Conservation (phyloP, 2,888 invertebrate species). For the Formica aserva region DNA sequence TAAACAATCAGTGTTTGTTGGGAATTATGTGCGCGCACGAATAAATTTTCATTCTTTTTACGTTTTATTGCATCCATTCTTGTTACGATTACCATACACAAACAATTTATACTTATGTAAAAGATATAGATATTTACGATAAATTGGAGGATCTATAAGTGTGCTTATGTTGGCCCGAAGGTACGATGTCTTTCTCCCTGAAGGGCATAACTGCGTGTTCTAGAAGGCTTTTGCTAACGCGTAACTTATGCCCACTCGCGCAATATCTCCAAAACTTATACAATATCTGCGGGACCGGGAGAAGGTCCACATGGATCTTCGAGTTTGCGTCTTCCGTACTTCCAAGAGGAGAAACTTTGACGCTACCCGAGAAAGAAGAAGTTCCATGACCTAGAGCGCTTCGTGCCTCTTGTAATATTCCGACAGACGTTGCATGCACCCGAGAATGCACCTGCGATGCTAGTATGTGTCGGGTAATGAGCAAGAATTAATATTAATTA, state of each 20-base stretch:
- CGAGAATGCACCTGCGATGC: not conserved
- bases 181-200: not conserved
- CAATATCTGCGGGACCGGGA: slow-evolving; percentile 57
- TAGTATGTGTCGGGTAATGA: slow-evolving; percentile 26
- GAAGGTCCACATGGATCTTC: slow-evolving; percentile 52
- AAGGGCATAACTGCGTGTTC: slow-evolving; percentile 46
- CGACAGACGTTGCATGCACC: slow-evolving; percentile 17
- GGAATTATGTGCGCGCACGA: not conserved
- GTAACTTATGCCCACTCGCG: slow-evolving; percentile 49
- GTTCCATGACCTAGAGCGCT: slow-evolving; percentile 42
- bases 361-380: slow-evolving; percentile 33
- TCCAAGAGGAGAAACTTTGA: slow-evolving; percentile 47
- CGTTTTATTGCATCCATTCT: too few relatives aligned
- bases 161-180: slow-evolving; percentile 28
- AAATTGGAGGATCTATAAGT: not conserved
- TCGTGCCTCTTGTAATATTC: slow-evolving; percentile 46
- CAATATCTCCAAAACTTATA: slow-evolving; percentile 66
- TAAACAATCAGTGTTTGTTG: not conserved
- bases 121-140: not conserved
- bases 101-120: not conserved
- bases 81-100: not conserved
- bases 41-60: not conserved
- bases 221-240: not conserved
- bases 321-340: slow-evolving; percentile 46
- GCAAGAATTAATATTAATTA: slow-evolving; percentile 53